Base-by-base conservation (phyloP, 2,797 vertebrate species). In the Danio kyathit region DNA sequence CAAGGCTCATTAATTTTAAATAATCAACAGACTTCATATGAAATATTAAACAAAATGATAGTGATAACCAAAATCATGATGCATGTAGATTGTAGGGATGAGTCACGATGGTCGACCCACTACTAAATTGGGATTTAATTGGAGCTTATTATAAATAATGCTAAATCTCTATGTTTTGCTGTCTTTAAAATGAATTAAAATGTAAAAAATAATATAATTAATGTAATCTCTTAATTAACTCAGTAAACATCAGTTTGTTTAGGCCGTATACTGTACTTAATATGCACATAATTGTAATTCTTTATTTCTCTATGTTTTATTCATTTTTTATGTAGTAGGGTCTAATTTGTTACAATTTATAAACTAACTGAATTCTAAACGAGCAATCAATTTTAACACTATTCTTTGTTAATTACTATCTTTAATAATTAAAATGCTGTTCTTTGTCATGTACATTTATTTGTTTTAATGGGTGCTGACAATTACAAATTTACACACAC, bases 1-100 rank as follows among this genome's bases (percentile, higher is more conserved):
- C 79, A 80, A 56, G 43, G 49, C 19, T 80, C 60, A 80, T 80
- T 74, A 49, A 66, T 74, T 74, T 38, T 11, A 52, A 73, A 80
- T 56, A 65, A 66, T 59, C 60, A 74, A 57, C 67, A 71, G 59
- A 43, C 19, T 79, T 43, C 63, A 40, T 7, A 38, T 77, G 6
- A 77, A 69, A 29, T 49, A 51, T 61, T 43, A 54, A 79, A 29
- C 29, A 29, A 29, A 29, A 29, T 29, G 48, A 56, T 1, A 54
- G 29, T 16, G 41, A 59, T 10, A 59, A 60, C 8, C 14, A 17
- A 46, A 65, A 11, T 57, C 41, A 56, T 17, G n/a, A 59, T 67
- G 12, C 40, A 17, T 59, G 43, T 6, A 66, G 41, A 59, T 10
- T 40, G 2, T n/a, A 43, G 29, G 6, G 48, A 52, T 63, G 40